phyloP scores from a whole-genome alignment of 2,797 vertebrate genomes.

The Parotocinclus haroldoi region DNA sequence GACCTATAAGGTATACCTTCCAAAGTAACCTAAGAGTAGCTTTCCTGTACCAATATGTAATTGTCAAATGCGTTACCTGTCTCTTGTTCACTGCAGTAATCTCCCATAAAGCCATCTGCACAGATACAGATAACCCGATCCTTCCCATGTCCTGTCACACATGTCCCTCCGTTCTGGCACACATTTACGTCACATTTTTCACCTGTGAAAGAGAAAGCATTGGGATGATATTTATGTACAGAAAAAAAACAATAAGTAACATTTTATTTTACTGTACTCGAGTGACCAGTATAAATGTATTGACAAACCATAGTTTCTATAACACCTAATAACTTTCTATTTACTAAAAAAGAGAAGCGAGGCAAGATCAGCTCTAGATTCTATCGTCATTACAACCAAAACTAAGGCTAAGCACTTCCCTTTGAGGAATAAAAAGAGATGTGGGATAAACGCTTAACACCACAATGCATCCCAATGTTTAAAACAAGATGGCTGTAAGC shows the following conservation, averaged over 20 bases:
- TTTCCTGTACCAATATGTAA: no score
- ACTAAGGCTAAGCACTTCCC: conserved; percentile 6
- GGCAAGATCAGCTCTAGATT: background rate
- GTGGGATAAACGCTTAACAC: conserved; percentile 29
- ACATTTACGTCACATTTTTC: conserved; percentile 80
- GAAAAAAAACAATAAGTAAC: no score
- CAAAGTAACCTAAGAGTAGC: no score
- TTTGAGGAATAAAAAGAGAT: conserved; percentile 35
- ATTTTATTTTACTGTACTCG: no score
- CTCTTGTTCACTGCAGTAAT: conserved; percentile 84
- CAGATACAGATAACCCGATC: conserved; percentile 86
- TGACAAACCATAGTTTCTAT: background rate
- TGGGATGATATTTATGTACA: background rate
- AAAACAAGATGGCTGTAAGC: conserved; percentile 30
- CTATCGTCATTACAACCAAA: background rate
- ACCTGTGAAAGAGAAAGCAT: conserved; percentile 63
- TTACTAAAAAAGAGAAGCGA: no score
- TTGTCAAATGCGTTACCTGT: conserved; percentile 68
- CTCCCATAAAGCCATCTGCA: conserved; percentile 81
- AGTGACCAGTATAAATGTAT: no score
- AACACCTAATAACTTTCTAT: no score
- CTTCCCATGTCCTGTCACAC: conserved; percentile 68
- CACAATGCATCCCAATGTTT: conserved; percentile 28
- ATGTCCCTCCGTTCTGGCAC: conserved; percentile 89
- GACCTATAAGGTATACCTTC: no score